Evolutionary conservation across 2,888 invertebrate genomes (phyloP).

Genomic region (Chorisops tibialis): DNA sequence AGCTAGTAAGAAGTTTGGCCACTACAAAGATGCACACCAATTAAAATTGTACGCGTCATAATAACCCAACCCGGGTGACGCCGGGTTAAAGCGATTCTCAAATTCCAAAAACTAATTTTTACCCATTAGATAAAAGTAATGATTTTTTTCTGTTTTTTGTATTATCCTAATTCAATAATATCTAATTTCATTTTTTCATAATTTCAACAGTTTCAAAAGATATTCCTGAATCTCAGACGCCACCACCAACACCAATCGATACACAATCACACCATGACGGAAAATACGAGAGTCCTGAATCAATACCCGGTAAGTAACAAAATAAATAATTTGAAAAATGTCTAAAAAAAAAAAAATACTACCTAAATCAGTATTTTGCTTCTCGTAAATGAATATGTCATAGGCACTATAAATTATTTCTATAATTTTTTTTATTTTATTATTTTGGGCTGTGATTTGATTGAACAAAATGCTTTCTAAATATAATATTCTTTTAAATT

Average conservation of each 20-base stretch:
- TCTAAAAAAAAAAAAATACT: slow-evolving; percentile 2
- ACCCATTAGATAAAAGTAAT: too few species aligned
- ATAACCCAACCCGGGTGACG: too few species aligned
- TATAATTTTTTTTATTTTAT: not conserved
- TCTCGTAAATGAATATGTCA: slow-evolving; percentile 14
- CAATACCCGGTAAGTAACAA: slow-evolving; percentile 30
- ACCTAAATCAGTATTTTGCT: slow-evolving; percentile 14
- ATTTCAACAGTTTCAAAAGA: slow-evolving; percentile 40
- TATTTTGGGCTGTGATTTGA: slow-evolving; percentile 21
- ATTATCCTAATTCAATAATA: too few species aligned
- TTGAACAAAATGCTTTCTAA: slow-evolving; percentile 15
- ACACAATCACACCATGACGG: slow-evolving; percentile 28
- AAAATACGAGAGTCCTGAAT: slow-evolving; percentile 33
- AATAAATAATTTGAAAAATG: slow-evolving; percentile 4
- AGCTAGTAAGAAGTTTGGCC: too few species aligned
- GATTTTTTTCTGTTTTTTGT: too few species aligned
- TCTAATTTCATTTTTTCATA: not conserved
- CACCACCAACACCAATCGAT: slow-evolving; percentile 51
- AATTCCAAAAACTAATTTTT: too few species aligned
- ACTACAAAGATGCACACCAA: too few species aligned
- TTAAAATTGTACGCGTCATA: too few species aligned
- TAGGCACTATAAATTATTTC: slow-evolving; percentile 18
- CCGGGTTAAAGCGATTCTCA: too few species aligned
- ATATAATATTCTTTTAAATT: not conserved
- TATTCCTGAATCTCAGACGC: slow-evolving; percentile 49